Evolutionary conservation across 2,113 vertebrate genomes (phyloP).

Genomic region (Oenanthe oenanthe): DNA sequence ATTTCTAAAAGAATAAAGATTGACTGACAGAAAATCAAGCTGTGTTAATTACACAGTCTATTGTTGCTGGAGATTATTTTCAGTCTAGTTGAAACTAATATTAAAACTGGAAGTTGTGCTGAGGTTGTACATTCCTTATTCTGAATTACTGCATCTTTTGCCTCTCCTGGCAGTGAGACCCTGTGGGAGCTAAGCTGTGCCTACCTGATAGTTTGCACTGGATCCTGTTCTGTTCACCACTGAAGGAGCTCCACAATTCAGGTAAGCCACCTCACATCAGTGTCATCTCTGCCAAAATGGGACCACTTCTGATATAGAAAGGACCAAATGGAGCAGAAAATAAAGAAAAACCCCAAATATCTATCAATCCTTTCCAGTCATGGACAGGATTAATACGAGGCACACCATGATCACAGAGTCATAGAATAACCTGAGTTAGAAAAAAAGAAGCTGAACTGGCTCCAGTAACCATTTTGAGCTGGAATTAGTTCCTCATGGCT

Average conservation of each 20-base stretch:
- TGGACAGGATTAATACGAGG: background rate
- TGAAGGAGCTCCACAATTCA: background rate
- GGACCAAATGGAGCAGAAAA: background rate
- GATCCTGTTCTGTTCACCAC: background rate
- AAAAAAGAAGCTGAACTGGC: background rate
- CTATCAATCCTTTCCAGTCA: background rate
- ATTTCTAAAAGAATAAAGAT: background rate
- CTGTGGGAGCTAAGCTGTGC: background rate
- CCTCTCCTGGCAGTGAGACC: background rate
- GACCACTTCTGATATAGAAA: background rate
- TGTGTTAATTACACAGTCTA: background rate
- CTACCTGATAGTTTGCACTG: background rate
- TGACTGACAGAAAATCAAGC: slow-evolving; percentile 28
- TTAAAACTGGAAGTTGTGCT: slow-evolving; percentile 46
- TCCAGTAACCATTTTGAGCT: background rate
- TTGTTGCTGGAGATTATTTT: slow-evolving; percentile 40
- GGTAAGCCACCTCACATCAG: background rate
- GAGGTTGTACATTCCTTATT: slow-evolving; percentile 28
- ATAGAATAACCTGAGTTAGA: background rate
- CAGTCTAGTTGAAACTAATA: slow-evolving; percentile 1
- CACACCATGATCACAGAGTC: background rate
- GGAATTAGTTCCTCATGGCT: background rate
- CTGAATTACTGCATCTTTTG: background rate
- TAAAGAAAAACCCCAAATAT: rapidly evolving
- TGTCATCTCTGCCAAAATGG: background rate